Conservation (phyloP, 1,140 invertebrate genomes). For the Palaemon carinicauda region DNA sequence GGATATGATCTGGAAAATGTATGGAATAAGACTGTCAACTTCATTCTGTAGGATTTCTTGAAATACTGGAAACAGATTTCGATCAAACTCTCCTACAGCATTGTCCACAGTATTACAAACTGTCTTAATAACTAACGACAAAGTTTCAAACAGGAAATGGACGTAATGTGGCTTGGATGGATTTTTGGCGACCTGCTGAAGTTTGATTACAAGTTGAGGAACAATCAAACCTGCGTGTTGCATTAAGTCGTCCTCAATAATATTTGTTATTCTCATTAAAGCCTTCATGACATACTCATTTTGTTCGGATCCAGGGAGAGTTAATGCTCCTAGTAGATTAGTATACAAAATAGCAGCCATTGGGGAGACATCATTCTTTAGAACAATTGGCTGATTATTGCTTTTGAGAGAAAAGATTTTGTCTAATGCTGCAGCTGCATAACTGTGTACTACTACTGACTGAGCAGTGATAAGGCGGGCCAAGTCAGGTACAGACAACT, state of each 20-base stretch:
- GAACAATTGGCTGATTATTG: conserved; percentile 71
- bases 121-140: conserved; percentile 87
- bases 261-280: conserved; percentile 86
- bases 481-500: conserved; percentile 79
- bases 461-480: conserved; percentile 79
- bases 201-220: conserved; percentile 84
- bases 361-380: conserved; percentile 69
- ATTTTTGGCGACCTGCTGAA: conserved; percentile 88
- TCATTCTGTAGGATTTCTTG: conserved; percentile 92
- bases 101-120: conserved; percentile 82
- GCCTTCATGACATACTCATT: conserved; percentile 99
- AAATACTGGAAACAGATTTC: conserved; percentile 90
- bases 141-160: conserved; percentile 95
- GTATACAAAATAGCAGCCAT: conserved; percentile 75
- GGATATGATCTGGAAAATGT: conserved; percentile 82
- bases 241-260: conserved; percentile 82
- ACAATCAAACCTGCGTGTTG: conserved; percentile 81
- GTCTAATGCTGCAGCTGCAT: conserved; percentile 91
- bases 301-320: conserved; percentile 79
- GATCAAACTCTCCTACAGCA: conserved; percentile 89
- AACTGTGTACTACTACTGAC: conserved; percentile 88
- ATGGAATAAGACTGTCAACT: conserved; percentile 74
- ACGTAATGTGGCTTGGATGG: conserved; percentile 97
- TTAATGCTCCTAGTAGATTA: conserved; percentile 79
- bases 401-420: conserved; percentile 82